Evolutionary conservation across 2,888 invertebrate genomes (phyloP).

Genomic region (Tachystola acroxantha): DNA sequence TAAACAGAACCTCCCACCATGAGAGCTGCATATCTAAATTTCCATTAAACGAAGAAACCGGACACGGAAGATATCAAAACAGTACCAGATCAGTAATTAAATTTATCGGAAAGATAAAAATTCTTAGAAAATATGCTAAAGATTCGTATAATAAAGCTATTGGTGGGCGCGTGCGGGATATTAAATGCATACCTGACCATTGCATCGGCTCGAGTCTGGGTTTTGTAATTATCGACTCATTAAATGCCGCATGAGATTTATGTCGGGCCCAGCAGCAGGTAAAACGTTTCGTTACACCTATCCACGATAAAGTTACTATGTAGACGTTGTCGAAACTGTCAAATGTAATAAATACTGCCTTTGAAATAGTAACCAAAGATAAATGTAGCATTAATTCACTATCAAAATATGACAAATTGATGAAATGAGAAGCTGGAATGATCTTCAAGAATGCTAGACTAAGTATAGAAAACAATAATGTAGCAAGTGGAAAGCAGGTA

Average conservation of each 20-base stretch:
- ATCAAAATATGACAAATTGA: neutral
- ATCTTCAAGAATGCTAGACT: too few species aligned
- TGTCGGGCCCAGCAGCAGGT: constrained; percentile 36
- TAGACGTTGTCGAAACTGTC: constrained; percentile 23
- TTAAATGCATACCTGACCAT: constrained; percentile 35
- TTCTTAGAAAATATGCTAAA: constrained; percentile 51
- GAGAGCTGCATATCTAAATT: constrained; percentile 43
- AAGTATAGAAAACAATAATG: neutral
- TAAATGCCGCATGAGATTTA: constrained; percentile 55
- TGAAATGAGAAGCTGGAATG: too few species aligned
- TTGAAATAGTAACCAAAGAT: neutral
- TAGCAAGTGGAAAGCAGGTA: constrained; percentile 9
- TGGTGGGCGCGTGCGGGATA: constrained; percentile 53
- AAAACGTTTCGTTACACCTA: constrained; percentile 42
- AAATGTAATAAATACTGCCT: constrained; percentile 5
- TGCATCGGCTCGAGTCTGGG: constrained; percentile 38
- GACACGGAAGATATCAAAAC: constrained; percentile 54
- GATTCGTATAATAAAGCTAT: constrained; percentile 61
- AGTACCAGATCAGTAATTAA: constrained; percentile 59
- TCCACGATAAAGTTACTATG: constrained; percentile 30
- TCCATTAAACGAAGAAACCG: constrained; percentile 35
- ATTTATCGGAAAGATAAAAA: constrained; percentile 50
- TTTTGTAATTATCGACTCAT: constrained; percentile 62
- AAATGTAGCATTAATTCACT: neutral
- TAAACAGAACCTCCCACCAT: constrained; percentile 50